These are phyloP conservation scores for Plectus sambesii DNA, from an alignment of 1,140 invertebrate genomes.

Conservation along the genomic window DNA sequence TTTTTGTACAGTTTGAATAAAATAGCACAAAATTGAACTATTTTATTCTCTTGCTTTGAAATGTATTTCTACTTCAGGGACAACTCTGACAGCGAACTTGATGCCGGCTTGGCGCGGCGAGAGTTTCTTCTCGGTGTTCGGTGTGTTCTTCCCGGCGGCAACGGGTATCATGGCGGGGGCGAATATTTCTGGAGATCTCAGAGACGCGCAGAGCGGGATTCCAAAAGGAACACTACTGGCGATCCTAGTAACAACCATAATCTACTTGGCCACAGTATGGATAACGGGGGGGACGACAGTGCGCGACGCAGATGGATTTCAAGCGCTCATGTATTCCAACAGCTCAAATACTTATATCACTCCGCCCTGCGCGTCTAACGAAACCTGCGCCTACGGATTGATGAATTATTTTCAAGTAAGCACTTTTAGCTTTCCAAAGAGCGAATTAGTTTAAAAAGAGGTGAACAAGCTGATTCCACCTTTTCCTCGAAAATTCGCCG, in stretches of 20 bases:
- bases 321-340: conserved; percentile 13
- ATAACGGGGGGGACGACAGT: conserved; percentile 42
- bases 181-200: conserved; percentile 87
- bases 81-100: conserved; percentile 59
- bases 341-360: conserved; percentile 21
- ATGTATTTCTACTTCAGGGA: conserved; percentile 41
- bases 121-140: conserved; percentile 83
- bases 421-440: no score
- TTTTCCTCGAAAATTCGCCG: no score
- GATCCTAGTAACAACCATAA: conserved; percentile 47
- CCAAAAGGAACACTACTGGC: conserved; percentile 51
- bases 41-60: no score
- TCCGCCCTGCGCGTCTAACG: conserved; percentile 32
- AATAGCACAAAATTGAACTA: no score
- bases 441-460: no score
- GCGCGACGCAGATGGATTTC: conserved; percentile 36
- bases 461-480: no score
- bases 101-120: conserved; percentile 58
- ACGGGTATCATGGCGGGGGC: conserved; percentile 85
- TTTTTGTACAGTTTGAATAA: no score
- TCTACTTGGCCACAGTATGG: conserved; percentile 48
- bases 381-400: conserved; percentile 60
- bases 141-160: conserved; percentile 91
- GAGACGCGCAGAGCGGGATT: conserved; percentile 55
- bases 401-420: conserved; percentile 68